A percentile compares a stretch with the other conserved stretches of the same genome.
Conservation (phyloP, 53 echinoderm and acorn worm species). For the Apostichopus leukothele region DNA sequence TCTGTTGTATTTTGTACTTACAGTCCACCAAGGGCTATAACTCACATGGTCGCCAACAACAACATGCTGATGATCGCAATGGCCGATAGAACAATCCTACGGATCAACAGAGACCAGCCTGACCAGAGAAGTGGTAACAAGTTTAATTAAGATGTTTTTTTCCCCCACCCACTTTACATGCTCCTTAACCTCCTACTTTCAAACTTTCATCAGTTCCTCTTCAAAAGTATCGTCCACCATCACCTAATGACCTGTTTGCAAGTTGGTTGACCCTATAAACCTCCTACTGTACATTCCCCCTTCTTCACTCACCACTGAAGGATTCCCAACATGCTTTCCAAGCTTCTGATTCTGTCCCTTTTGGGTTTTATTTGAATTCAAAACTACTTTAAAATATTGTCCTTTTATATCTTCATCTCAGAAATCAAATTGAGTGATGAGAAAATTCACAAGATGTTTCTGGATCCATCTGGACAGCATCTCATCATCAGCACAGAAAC, state of each 20-base stretch:
- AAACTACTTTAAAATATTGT: too few relatives aligned
- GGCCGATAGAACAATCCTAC: conserved; percentile 76
- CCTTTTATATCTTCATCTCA: not conserved
- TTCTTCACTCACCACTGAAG: too few relatives aligned
- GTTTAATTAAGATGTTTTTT: not conserved
- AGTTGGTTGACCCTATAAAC: too few relatives aligned
- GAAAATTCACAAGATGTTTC: conserved; percentile 78
- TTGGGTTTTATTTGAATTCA: too few relatives aligned
- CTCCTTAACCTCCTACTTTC: too few relatives aligned
- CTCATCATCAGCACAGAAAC: conserved; percentile 86
- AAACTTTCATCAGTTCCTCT: too few relatives aligned
- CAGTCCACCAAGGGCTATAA: conserved; percentile 90
- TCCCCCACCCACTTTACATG: too few relatives aligned
- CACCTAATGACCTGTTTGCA: too few relatives aligned
- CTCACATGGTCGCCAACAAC: conserved; percentile 90
- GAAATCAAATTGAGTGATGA: conserved; percentile 82
- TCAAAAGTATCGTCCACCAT: too few relatives aligned
- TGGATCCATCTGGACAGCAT: conserved; percentile 90
- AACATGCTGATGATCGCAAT: conserved; percentile 98
- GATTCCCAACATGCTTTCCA: too few relatives aligned
- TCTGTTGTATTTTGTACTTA: conserved; percentile 14
- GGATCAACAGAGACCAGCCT: conserved; percentile 94
- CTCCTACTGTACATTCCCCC: too few relatives aligned
- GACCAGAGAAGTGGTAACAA: conserved; percentile 89
- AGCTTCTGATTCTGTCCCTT: too few relatives aligned